A percentile compares a stretch with the other conserved stretches of the same genome.
Conservation (phyloP, 2,113 vertebrate genomes). For the Platanista minor region DNA sequence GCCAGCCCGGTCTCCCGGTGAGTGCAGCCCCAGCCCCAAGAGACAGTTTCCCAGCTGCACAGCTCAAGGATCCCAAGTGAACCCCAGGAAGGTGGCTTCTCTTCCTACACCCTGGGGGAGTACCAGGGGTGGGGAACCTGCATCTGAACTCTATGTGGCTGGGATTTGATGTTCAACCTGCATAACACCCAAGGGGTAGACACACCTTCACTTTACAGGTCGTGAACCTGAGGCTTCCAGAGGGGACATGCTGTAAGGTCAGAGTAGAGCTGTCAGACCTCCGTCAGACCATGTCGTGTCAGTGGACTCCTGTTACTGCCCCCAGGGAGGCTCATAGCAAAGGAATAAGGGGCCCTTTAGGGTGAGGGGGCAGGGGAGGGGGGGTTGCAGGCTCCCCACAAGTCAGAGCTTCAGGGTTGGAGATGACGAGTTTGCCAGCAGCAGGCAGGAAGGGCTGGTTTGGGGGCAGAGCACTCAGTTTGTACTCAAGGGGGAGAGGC, state of each 20-base stretch:
- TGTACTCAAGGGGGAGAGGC: rapidly evolving
- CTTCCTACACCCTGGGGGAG: neutral
- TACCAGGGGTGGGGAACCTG: neutral
- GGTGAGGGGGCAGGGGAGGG: neutral
- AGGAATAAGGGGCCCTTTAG: neutral
- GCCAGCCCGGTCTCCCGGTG: slow-evolving; percentile 78
- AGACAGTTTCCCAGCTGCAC: neutral
- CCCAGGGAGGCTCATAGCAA: neutral
- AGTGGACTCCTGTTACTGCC: neutral
- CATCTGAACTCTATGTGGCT: neutral
- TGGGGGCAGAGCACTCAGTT: neutral
- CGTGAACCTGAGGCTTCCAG: neutral
- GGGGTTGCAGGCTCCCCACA: rapidly evolving
- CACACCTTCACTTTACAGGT: neutral
- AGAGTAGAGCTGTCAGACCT: neutral
- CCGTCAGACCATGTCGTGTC: neutral
- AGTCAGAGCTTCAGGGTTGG: neutral
- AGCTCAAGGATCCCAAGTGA: neutral
- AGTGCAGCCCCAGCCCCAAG: slow-evolving; percentile 57
- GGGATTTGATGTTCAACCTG: neutral
- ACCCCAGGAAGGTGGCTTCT: neutral
- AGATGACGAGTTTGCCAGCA: neutral
- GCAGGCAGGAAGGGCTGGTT: too few relatives aligned
- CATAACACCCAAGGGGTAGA: neutral
- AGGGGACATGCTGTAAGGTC: neutral